A percentile compares a stretch with the other conserved stretches of the same genome.
These are phyloP conservation scores for Collichthys lucidus DNA, from an alignment of 2,113 vertebrate genomes.

Conservation along the genomic window DNA sequence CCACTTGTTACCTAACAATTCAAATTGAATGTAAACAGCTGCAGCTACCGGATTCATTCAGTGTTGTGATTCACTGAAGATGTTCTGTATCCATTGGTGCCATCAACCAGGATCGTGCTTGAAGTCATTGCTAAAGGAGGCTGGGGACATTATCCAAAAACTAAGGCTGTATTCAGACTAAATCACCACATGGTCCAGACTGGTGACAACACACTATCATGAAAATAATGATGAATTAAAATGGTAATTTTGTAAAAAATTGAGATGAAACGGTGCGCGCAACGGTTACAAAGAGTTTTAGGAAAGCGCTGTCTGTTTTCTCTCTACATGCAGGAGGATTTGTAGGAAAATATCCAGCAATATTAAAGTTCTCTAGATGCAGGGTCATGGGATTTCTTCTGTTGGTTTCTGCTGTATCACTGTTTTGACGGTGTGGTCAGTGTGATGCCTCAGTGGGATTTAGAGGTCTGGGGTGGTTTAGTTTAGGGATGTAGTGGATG, in stretches of 20 bases:
- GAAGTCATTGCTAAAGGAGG: neutral
- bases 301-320: neutral
- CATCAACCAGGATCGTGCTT: too few species aligned
- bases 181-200: too few species aligned
- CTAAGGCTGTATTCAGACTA: neutral
- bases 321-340: constrained; percentile 11
- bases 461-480: constrained; percentile 52
- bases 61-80: neutral
- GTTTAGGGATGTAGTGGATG: constrained; percentile 59
- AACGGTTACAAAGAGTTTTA: neutral
- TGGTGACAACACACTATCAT: neutral
- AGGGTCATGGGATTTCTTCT: constrained; percentile 37
- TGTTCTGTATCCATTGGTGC: neutral
- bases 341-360: constrained; percentile 14
- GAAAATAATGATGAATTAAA: neutral
- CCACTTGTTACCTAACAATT: neutral
- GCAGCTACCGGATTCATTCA: neutral
- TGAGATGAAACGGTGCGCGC: neutral
- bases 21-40: too few species aligned
- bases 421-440: constrained; percentile 63
- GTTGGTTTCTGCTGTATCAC: constrained; percentile 36
- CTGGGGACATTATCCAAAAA: neutral
- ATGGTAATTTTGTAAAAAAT: neutral
- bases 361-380: constrained; percentile 26
- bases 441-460: constrained; percentile 56